Percentiles rank a stretch among this genome's conserved stretches.
These are phyloP conservation scores for Diachrysia chrysitis DNA, from an alignment of 2,888 invertebrate genomes.

Conservation along the genomic window DNA sequence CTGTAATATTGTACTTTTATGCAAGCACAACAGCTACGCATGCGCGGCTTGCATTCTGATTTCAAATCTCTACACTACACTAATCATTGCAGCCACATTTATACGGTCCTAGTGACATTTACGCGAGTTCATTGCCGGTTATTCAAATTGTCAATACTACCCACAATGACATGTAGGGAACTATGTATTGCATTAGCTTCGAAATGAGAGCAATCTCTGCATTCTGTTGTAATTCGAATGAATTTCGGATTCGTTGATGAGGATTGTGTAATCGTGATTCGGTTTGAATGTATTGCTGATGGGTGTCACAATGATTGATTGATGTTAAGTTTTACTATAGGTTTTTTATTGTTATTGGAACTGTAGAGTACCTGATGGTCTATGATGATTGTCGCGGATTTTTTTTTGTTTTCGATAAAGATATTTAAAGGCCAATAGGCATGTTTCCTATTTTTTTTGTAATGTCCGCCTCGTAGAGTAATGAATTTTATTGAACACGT, in stretches of 20 bases:
- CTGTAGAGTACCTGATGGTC: neutral
- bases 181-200: constrained; percentile 41
- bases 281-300: constrained; percentile 4
- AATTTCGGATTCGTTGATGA: constrained; percentile 25
- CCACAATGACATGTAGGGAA: constrained; percentile 6
- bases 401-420: neutral
- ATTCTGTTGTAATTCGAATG: constrained; percentile 6
- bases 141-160: constrained; percentile 38
- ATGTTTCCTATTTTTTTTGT: neutral
- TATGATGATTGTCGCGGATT: neutral
- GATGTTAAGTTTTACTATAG: neutral
- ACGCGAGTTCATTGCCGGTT: constrained; percentile 24
- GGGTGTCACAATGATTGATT: constrained; percentile 1
- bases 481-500: too few species aligned
- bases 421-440: neutral
- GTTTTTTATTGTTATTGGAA: neutral
- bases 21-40: neutral
- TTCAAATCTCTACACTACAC: neutral
- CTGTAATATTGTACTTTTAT: neutral
- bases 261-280: constrained; percentile 25
- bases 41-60: neutral
- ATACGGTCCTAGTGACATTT: constrained; percentile 6
- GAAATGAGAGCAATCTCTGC: constrained; percentile 36
- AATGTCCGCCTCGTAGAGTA: too few species aligned
- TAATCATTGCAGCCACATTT: constrained; percentile 6